Percentiles rank a stretch among this genome's conserved stretches.
Evolutionary conservation across 2,888 invertebrate species (phyloP).

Genomic region (Hedya salicella): DNA sequence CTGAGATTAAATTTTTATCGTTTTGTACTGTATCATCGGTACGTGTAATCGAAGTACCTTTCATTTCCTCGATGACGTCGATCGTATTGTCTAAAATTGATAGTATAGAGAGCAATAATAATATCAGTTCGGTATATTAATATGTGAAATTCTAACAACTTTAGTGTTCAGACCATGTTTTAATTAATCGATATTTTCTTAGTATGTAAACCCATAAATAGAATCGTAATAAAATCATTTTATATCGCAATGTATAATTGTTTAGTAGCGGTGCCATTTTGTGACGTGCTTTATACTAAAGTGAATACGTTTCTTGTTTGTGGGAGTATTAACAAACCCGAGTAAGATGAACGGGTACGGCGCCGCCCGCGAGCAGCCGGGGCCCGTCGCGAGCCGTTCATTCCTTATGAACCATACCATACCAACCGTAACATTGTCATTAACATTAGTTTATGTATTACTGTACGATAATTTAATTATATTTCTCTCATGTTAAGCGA

Average conservation of each 20-base stretch:
- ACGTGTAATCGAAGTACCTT: conserved; percentile 48
- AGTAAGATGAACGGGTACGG: conserved; percentile 10
- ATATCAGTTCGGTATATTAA: conserved; percentile 41
- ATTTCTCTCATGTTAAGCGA: conserved; percentile 48
- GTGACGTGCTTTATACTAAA: conserved; percentile 58
- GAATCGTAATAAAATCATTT: conserved; percentile 45
- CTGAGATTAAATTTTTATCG: conserved; percentile 65
- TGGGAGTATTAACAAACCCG: conserved; percentile 9
- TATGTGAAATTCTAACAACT: conserved; percentile 34
- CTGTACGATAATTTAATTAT: conserved; percentile 38
- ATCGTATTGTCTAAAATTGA: conserved; percentile 58
- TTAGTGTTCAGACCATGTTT: conserved; percentile 40
- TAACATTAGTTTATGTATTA: conserved; percentile 53
- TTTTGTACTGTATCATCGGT: conserved; percentile 51
- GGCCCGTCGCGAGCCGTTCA: too few relatives aligned
- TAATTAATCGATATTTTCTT: conserved; percentile 29
- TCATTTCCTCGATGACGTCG: conserved; percentile 51
- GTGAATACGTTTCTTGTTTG: conserved; percentile 24
- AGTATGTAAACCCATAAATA: conserved; percentile 42
- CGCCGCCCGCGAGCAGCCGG: too few relatives aligned
- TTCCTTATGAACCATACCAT: too few relatives aligned
- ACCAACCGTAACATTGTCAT: conserved; percentile 42
- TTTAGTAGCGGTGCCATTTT: conserved; percentile 69
- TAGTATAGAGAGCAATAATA: conserved; percentile 57
- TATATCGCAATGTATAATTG: conserved; percentile 44